Conservation (phyloP, 2,113 vertebrate genomes). For the Aleadryas rufinucha region DNA sequence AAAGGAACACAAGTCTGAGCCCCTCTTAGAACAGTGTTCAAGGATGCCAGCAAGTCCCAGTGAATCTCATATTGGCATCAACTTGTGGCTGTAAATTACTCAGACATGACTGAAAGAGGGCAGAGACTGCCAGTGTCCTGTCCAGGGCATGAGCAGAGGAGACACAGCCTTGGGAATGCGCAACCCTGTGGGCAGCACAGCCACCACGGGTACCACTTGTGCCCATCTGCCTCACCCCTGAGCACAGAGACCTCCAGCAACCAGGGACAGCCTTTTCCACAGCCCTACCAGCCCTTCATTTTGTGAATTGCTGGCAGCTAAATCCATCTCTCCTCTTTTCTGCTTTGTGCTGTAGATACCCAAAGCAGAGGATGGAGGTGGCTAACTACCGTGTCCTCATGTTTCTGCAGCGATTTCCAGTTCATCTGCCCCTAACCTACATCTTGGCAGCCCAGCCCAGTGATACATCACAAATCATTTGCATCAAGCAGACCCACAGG, state of each 20-base stretch:
- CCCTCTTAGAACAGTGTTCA: not conserved
- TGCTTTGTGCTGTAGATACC: not conserved
- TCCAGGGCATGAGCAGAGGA: not conserved
- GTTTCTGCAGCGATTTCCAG: not conserved
- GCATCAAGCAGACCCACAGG: not conserved
- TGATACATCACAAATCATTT: not conserved
- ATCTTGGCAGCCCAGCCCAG: not conserved
- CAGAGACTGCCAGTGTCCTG: not conserved
- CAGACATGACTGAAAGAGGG: accelerated
- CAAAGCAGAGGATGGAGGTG: not conserved
- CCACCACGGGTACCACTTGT: accelerated
- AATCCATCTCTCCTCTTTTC: not conserved
- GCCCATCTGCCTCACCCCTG: not conserved
- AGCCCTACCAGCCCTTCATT: not conserved
- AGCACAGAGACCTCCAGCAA: not conserved
- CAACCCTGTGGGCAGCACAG: not conserved
- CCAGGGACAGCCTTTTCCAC: not conserved
- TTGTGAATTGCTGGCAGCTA: not conserved
- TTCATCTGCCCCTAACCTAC: not conserved
- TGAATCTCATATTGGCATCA: not conserved
- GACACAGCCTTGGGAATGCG: not conserved
- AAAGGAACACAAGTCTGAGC: not conserved
- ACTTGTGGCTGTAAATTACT: not conserved
- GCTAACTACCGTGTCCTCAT: accelerated
- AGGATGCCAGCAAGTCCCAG: not conserved